These are phyloP conservation scores for Pocota personata DNA, from an alignment of 2,888 invertebrate genomes.

Conservation along the genomic window DNA sequence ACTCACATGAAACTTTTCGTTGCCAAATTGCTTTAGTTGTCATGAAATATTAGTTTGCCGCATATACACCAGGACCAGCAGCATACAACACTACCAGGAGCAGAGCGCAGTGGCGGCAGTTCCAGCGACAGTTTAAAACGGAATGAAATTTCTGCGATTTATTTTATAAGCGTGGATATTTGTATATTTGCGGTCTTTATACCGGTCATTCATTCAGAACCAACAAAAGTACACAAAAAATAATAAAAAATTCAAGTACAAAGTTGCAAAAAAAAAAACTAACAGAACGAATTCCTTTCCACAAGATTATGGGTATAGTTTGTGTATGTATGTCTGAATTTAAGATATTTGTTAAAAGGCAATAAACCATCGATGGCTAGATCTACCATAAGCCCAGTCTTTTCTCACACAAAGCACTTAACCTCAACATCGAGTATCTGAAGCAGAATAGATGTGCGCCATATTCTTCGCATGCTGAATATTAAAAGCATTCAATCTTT, in stretches of 20 bases:
- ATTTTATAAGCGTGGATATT: constrained; percentile 70
- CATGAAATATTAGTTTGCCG: constrained; percentile 76
- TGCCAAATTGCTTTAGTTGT: constrained; percentile 78
- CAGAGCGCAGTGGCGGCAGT: constrained; percentile 55
- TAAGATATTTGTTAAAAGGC: constrained; percentile 51
- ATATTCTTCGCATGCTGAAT: constrained; percentile 31
- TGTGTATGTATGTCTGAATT: neutral
- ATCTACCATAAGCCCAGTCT: constrained; percentile 33
- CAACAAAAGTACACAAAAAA: constrained; percentile 10
- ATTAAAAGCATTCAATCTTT: constrained; percentile 71
- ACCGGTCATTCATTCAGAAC: constrained; percentile 63
- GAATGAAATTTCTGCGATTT: constrained; percentile 69
- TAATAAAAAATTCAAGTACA: constrained; percentile 8
- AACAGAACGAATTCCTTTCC: constrained; percentile 1
- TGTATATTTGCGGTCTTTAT: constrained; percentile 73
- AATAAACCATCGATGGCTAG: constrained; percentile 57
- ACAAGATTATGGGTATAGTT: constrained; percentile 8
- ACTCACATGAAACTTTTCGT: constrained; percentile 75
- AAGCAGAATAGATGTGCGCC: constrained; percentile 11
- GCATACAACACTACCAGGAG: neutral
- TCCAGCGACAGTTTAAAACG: constrained; percentile 57
- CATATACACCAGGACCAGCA: constrained; percentile 68
- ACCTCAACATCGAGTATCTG: constrained; percentile 23
- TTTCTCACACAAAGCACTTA: constrained; percentile 44
- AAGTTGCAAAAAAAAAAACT: constrained; percentile 11